Evolutionary conservation across 2,113 vertebrate genomes (phyloP), one percentile per base, ranked within the genome.

Genomic region (Colistium nudipinnis): DNA sequence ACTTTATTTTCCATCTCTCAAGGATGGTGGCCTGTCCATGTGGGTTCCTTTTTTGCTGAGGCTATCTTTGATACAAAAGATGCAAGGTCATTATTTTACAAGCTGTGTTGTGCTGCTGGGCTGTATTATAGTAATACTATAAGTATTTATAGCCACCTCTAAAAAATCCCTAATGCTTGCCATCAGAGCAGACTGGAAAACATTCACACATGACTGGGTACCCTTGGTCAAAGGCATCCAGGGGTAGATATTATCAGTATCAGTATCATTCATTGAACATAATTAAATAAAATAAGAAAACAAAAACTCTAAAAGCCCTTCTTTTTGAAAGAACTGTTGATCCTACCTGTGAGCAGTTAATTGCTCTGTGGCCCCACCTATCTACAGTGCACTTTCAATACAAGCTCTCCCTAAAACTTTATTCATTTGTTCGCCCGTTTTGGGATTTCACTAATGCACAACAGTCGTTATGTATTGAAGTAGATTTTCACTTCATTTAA

Each of bases 61-160:
- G 65, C 51, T 49, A 55, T 55, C 20, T 74, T 74, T 39, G 41
- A 13, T 28, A 59, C 76, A 66, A 66, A 63, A 76, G 64, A 76
- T 69, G 65, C 43, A 60, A 55, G 45, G 24, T 69, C 71, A 73
- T 64, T 70, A 69, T 51, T 45, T 54, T 52, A 62, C 9, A 66
- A 72, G 45, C 60, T 70, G 57, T n/a, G 54, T 30, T 31, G 48
- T 61, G 49, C 60, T 69, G 24, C 35, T 44, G 44, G 57, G 63
- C 36, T 65, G 31, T 41, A 78, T 71, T 57, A 6, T 24, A 65
- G 43, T n/a, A n/a, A n/a, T n/a, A n/a, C n/a, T n/a, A n/a, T n/a
- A n/a, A n/a, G n/a, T 77, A 70, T 88, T 83, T 83, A 81, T 77
- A 76, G 72, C 72, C 38, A 24, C 48, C 61, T 38, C 57, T 78